These are phyloP conservation scores for Lanius collurio DNA, from an alignment of 2,113 vertebrate species.

Conservation along the genomic window DNA sequence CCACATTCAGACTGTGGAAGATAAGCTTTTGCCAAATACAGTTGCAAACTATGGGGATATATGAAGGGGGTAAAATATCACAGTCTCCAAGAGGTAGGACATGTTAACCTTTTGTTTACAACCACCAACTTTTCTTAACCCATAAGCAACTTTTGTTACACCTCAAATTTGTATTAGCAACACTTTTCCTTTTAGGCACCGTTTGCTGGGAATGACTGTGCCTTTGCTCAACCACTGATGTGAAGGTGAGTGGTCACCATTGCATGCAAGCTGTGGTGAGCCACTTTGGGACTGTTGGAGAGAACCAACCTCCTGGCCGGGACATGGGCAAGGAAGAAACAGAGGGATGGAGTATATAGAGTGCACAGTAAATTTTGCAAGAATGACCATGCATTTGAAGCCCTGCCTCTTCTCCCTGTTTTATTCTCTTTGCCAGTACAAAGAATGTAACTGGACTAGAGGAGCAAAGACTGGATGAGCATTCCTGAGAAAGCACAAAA, in stretches of 20 bases:
- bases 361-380: background rate
- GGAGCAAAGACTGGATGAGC: background rate
- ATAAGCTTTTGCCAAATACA: conserved; percentile 2
- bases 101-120: background rate
- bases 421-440: background rate
- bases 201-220: background rate
- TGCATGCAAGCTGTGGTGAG: background rate
- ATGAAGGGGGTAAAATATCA: background rate
- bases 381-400: background rate
- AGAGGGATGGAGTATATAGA: background rate
- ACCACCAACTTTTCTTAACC: background rate
- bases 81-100: background rate
- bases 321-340: background rate
- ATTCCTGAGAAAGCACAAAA: background rate
- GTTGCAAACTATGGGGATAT: background rate
- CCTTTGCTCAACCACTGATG: background rate
- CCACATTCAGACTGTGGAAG: background rate
- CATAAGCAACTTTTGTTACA: background rate
- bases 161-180: background rate
- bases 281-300: background rate
- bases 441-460: background rate
- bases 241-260: background rate
- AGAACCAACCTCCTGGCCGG: background rate
- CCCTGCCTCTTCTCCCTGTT: background rate
- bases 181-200: background rate